Base-by-base conservation (phyloP, 2,888 invertebrate genomes). In the Suillia variegata region DNA sequence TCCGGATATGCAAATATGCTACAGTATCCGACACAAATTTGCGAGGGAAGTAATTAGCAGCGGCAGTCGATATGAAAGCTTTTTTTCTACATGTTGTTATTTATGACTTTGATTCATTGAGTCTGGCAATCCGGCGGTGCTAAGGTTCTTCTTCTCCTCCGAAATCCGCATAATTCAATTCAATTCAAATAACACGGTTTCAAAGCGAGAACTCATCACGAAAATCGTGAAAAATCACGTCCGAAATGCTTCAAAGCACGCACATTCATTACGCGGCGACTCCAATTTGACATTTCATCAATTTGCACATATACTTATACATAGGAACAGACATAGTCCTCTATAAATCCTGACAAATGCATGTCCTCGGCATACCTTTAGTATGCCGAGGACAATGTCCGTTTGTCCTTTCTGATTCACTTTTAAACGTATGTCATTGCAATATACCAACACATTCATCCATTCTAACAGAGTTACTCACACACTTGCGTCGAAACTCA, bases 31-130 rank as follows among this genome's bases (percentile, higher is more conserved):
- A 42, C 56, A 54, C 52, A 59, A 54, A 55, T 64, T 65, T 51
- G 31, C 45, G 52, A 59, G 64, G 67, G 67, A 67, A 62, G 59
- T 67, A 67, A 67, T 67, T 67, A 67, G 64, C 26, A 26, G 26
- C 26, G 10, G 26, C 26, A 26, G 5, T 6, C 26, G 26, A n/a
- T n/a, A n/a, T n/a, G n/a, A n/a, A n/a, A n/a, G n/a, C 18, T 47
- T 8, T 62, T 59, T 62, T 62, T 67, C 67, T 65, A 67, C 62
- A 45, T 66, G 60, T 66, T 63, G 59, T 62, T 61, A 60, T 55
- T 61, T 21, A n/a, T 31, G 52, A 26, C 26, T 26, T 26, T 26
- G 10, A 26, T 26, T 26, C 26, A 26, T 26, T n/a, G n/a, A n/a
- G n/a, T n/a, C n/a, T n/a, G n/a, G n/a, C n/a, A n/a, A n/a, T n/a